Base-by-base conservation (phyloP, 2,888 invertebrate species). In the Mesorhabditis sp. region DNA sequence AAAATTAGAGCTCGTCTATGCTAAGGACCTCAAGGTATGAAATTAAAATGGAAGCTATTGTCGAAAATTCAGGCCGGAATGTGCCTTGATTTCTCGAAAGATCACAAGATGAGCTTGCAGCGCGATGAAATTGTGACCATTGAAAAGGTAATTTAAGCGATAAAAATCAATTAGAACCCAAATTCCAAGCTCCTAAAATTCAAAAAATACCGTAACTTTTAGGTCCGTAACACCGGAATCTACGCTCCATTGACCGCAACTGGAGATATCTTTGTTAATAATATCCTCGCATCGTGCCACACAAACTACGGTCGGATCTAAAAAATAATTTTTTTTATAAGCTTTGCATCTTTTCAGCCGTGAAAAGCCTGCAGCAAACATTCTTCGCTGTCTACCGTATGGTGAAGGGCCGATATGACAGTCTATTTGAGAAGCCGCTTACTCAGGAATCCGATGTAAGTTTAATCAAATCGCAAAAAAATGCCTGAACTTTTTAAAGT, bases 181-280 rank as follows among this genome's bases (percentile, higher is more conserved):
- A 50, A 13, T 50, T 10, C 58, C n/a, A 50, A n/a, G n/a, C n/a
- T 13, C n/a, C 10, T 50, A 50, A 50, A 50, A 2, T 50, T 50
- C 7, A 13, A 50, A 0, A 50, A 50, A 50, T 50, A 13, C 58
- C n/a, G 7, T 50, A 13, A n/a, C n/a, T 50, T 50, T 50, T n/a
- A 50, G 58, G 58, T 50, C 10, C 10, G 7, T 10, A 50, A n/a
- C 58, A n/a, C 7, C 10, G 58, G 58, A 50, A 50, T 50, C 58
- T 50, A 50, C 58, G 58, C 58, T 50, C 58, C 58, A 50, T 50
- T 50, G 58, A 50, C 58, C 10, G 7, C 58, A 50, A 50, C 58
- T 0, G 58, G 58, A n/a, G 58, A 50, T n/a, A 50, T 50, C n/a
- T 50, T 50, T 50, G 58, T 50, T 10, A 50, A 50, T n/a, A 50